Evolutionary conservation across 2,113 vertebrate genomes (phyloP), one percentile per base, ranked within the genome.

Genomic region (Damaliscus lunatus): DNA sequence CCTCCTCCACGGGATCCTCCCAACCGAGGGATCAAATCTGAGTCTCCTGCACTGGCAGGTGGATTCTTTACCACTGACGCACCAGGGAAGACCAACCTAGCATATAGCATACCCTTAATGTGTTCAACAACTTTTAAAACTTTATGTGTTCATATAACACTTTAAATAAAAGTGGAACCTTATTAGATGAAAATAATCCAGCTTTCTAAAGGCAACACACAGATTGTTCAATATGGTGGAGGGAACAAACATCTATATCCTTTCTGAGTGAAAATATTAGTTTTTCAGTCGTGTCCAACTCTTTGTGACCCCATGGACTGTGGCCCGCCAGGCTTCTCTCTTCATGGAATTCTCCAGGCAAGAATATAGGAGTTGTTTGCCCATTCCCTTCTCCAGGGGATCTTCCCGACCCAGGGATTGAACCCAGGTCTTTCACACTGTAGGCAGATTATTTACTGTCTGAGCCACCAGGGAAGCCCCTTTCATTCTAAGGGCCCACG

Each of bases 141-240:
- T 62, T 40, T 78, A 11, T 36, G 29, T 74, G 40, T 83, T 93
- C 50, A 90, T 46, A 8, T 14, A 96, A 60, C 36, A 86, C 29
- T 95, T 93, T 93, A 82, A 95, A 74, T 11, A 86, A 48, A 88
- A 94, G n/a, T 53, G 13, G 71, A 85, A 71, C 31, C 17, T 96
- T 60, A 94, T 48, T 81, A 85, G 21, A 67, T 46, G 60, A 96
- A 96, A 94, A 94, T n/a, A 82, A 85, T 19, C 52, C 43, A 62
- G 86, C 50, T 62, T 90, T 97, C 89, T 92, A 90, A 84, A 94
- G 89, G 31, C 23, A 96, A 85, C 12, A 88, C 25, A 46, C 27
- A 62, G 71, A 91, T 27, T 23, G 46, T 50, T 91, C 74, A 88
- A 91, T 46, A 67, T 16, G 19, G 55, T 62, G 78, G 13, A 67